Evolutionary conservation across 2,888 invertebrate genomes (phyloP).

Genomic region (Mermis nigrescens): DNA sequence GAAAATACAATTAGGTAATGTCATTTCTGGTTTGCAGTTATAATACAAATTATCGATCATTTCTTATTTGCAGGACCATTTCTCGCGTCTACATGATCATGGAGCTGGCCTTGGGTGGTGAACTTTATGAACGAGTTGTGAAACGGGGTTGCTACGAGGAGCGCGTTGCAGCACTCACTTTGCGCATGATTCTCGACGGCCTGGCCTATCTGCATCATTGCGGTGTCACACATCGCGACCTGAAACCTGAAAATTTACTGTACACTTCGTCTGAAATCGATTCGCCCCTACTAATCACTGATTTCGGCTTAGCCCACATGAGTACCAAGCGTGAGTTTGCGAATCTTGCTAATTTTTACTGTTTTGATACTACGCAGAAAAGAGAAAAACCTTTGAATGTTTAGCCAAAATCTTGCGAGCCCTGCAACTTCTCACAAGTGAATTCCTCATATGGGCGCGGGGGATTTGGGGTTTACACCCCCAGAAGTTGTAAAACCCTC

Average conservation of each 20-base stretch:
- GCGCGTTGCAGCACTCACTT: slow-evolving; percentile 34
- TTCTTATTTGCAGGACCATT: slow-evolving; percentile 32
- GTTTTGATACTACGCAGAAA: too few relatives aligned
- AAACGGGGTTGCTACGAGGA: slow-evolving; percentile 35
- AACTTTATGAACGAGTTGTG: slow-evolving; percentile 43
- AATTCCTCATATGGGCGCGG: too few relatives aligned
- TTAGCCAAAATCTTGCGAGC: too few relatives aligned
- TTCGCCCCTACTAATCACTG: slow-evolving; percentile 36
- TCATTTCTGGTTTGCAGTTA: too few relatives aligned
- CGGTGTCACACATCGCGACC: slow-evolving; percentile 42
- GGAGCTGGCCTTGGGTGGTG: slow-evolving; percentile 46
- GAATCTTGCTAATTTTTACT: too few relatives aligned
- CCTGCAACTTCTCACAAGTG: too few relatives aligned
- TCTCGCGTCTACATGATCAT: slow-evolving; percentile 42
- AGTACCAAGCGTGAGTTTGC: slow-evolving; percentile 23
- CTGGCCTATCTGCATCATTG: slow-evolving; percentile 40
- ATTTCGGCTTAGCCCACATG: slow-evolving; percentile 38
- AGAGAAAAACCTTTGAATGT: too few relatives aligned
- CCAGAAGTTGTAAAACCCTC: too few relatives aligned
- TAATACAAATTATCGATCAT: too few relatives aligned
- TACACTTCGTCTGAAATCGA: slow-evolving; percentile 41
- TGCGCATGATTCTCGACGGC: slow-evolving; percentile 38
- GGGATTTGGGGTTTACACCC: too few relatives aligned
- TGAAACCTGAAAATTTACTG: slow-evolving; percentile 45
- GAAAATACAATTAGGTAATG: too few relatives aligned